These are phyloP conservation scores for Metacarcinus magister DNA, from an alignment of 2,888 invertebrate species.

Conservation along the genomic window DNA sequence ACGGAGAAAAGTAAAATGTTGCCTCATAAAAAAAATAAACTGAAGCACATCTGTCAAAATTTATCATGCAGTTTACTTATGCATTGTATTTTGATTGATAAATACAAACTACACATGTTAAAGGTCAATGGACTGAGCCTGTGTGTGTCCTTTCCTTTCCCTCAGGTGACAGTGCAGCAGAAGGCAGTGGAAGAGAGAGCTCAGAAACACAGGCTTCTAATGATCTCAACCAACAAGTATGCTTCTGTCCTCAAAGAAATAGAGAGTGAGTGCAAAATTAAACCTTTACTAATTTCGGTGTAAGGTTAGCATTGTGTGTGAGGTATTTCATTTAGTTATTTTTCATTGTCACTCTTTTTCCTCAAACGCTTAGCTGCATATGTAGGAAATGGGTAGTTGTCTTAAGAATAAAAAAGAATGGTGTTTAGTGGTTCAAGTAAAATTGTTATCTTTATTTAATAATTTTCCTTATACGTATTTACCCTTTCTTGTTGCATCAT, in stretches of 20 bases:
- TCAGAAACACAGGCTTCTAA: slow-evolving; percentile 63
- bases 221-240: slow-evolving; percentile 59
- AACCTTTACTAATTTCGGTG: neutral
- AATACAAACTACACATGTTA: neutral
- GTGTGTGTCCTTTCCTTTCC: neutral
- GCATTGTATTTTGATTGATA: neutral
- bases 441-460: no score
- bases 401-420: no score
- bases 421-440: no score
- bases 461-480: no score
- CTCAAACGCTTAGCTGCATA: no score
- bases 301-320: neutral
- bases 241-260: slow-evolving; percentile 58
- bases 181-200: slow-evolving; percentile 59
- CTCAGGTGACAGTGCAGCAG: slow-evolving; percentile 71
- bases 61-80: neutral
- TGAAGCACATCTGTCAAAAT: neutral
- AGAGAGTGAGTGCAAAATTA: slow-evolving; percentile 66
- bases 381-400: no score
- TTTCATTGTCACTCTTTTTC: no score
- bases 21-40: neutral
- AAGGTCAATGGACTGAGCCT: neutral
- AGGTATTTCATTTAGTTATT: no score
- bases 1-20: neutral
- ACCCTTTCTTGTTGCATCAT: no score